Evolutionary conservation across 1,140 invertebrate genomes (phyloP), one percentile per base, ranked within the genome.

Genomic region (Psix sp.): DNA sequence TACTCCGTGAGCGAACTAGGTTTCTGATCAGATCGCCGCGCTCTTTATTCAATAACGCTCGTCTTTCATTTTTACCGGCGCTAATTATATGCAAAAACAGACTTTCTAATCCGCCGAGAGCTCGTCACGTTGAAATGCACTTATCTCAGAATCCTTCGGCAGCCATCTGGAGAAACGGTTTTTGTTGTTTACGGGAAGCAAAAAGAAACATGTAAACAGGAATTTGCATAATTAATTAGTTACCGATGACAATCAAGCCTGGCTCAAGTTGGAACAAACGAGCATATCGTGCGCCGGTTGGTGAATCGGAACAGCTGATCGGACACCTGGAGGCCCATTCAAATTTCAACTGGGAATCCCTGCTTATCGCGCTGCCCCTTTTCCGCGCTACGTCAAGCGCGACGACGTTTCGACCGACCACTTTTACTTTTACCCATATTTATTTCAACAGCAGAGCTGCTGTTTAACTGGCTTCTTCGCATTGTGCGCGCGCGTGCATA

Each of bases 401-500:
- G 46, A 59, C 63, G 63, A 59, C 63, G 46, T 49, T 59, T 68
- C 45, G 36, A 49, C 33, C 62, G 49, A 66, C 21, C 54, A 60
- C 65, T 68, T 46, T 60, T 52, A 68, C 66, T 70, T 70, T 62
- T 70, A 39, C 66, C 59, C 66, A 48, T 60, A 60, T 60, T 60
- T 70, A 70, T 60, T 70, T 68, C 59, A 43, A 35, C 45, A n/a
- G n/a, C 52, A 26, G 33, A 39, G 14, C 46, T 10, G 20, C 18
- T 24, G 21, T 15, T 68, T 59, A 59, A 51, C 63, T 66, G 10
- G 42, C 42, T 46, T 18, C 45, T 42, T 11, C 17, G 20, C 17
- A 48, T 40, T 66, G 51, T 54, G 14, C 35, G 36, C 33, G 17
- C 46, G 33, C 15, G 51, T 35, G 36, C 46, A 43, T 46, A 59